These are phyloP conservation scores for Felis catus DNA, from an alignment of 2,113 vertebrate genomes.

Conservation along the genomic window F.catus_Fca126_mat1.0 CM031418.1:85655501-85656000, in stretches of 20 bases:
- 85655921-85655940: background rate
- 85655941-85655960: background rate
- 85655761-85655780: background rate
- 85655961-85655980: background rate
- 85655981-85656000: background rate
- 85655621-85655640: background rate
- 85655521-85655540: background rate
- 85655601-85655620: background rate
- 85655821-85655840: background rate
- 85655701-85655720: constrained; percentile 24
- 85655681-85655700: background rate
- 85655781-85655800: background rate
- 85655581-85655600: background rate
- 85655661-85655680: background rate
- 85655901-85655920: background rate
- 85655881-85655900: background rate
- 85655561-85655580: background rate
- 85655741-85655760: background rate
- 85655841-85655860: background rate
- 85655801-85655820: background rate
- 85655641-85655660: background rate
- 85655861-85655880: background rate
- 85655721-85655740: background rate
- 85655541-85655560: background rate
- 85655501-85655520: background rate